phyloP scores from a whole-genome alignment of 2,888 invertebrate genomes.

The Diaprepes abbreviatus region DNA sequence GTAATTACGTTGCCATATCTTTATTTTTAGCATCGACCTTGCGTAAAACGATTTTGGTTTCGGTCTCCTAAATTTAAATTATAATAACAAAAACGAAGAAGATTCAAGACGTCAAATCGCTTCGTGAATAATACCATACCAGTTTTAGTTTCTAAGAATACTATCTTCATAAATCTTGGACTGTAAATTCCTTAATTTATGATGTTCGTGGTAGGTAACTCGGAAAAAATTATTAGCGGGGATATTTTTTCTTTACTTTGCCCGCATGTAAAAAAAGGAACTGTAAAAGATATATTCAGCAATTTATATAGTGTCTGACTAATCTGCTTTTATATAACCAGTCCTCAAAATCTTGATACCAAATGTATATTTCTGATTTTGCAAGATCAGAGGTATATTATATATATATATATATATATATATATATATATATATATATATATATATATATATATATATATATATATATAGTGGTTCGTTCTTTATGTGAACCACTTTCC shows the following conservation, averaged over 20 bases:
- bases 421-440: too few relatives aligned
- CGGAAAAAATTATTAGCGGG: not conserved
- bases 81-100: not conserved
- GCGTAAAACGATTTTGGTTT: not conserved
- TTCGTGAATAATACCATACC: not conserved
- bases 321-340: too few relatives aligned
- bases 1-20: not conserved
- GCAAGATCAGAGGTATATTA: too few relatives aligned
- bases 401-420: too few relatives aligned
- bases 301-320: too few relatives aligned
- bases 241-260: not conserved
- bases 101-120: not conserved
- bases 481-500: too few relatives aligned
- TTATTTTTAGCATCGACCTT: not conserved
- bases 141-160: not conserved
- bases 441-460: too few relatives aligned
- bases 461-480: too few relatives aligned
- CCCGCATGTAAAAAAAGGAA: not conserved
- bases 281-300: not conserved
- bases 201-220: not conserved
- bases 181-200: not conserved
- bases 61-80: not conserved
- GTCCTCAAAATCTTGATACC: too few relatives aligned
- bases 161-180: not conserved
- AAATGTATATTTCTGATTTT: too few relatives aligned